Conservation (phyloP, 2,113 vertebrate genomes). For the Patagioenas fasciata region DNA sequence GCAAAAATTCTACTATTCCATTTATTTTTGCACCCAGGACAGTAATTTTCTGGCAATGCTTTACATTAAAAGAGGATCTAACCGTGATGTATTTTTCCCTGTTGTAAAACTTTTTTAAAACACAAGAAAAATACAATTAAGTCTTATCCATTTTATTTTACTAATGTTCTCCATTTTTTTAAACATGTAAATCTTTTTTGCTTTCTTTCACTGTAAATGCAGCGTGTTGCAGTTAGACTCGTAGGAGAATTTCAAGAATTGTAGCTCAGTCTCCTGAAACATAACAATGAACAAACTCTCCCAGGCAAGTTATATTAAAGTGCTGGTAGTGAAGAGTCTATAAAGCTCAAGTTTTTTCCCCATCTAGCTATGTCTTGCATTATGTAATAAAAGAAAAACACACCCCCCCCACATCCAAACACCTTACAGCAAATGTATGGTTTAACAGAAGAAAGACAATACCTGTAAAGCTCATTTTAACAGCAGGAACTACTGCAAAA, state of each 20-base stretch:
- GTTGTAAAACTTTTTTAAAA: neutral
- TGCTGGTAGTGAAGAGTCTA: neutral
- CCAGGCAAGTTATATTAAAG: conserved; percentile 18
- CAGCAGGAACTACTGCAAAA: conserved; percentile 16
- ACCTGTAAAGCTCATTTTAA: conserved; percentile 48
- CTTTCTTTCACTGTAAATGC: conserved; percentile 7
- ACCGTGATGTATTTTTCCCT: neutral
- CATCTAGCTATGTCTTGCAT: neutral
- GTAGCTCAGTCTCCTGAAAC: neutral
- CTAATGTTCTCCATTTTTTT: neutral
- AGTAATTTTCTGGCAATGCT: neutral
- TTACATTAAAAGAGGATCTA: neutral
- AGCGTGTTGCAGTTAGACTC: neutral
- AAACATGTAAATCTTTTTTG: neutral
- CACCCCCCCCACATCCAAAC: neutral
- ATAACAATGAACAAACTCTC: conserved; percentile 25
- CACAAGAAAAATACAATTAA: neutral
- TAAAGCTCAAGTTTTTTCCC: neutral
- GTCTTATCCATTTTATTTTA: neutral
- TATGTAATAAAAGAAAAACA: conserved; percentile 1
- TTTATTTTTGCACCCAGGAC: neutral
- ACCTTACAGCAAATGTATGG: neutral
- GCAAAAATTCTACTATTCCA: neutral
- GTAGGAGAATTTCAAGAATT: neutral
- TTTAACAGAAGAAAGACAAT: conserved; percentile 35